Conservation (phyloP, 2,797 vertebrate genomes). For the Tokudaia muenninki region DNA sequence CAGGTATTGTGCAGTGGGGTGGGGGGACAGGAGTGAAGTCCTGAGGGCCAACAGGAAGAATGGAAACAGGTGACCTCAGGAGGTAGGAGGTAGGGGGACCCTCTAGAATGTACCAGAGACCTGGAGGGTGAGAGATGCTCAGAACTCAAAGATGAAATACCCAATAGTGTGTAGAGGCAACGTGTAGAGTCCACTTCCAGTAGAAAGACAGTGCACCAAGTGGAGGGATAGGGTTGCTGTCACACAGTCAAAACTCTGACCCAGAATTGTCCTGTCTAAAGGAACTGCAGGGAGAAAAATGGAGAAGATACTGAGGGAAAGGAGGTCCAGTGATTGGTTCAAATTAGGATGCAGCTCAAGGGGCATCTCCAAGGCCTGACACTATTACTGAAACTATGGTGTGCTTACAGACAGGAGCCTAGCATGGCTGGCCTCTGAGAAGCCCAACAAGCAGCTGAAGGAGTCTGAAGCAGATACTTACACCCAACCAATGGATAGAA, state of each 20-base stretch:
- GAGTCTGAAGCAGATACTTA: background rate
- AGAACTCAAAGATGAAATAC: background rate
- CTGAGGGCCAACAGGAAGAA: background rate
- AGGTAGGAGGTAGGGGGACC: background rate
- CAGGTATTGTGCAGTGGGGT: too few species aligned
- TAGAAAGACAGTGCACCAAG: background rate
- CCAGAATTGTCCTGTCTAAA: background rate
- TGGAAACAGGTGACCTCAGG: background rate
- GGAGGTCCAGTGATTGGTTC: background rate
- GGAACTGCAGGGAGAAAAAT: background rate
- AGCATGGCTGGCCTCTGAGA: background rate
- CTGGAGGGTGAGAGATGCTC: background rate
- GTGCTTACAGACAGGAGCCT: background rate
- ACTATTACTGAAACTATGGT: background rate
- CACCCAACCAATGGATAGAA: background rate
- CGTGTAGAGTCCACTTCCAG: too few species aligned
- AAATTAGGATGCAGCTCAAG: background rate
- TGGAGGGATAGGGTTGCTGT: background rate
- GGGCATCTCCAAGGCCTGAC: background rate
- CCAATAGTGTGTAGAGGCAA: background rate
- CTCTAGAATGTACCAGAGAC: background rate
- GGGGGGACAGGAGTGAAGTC: too few species aligned
- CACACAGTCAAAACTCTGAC: background rate
- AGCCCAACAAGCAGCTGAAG: background rate
- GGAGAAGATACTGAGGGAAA: background rate